These are phyloP conservation scores for Drosophila infuscata DNA, from an alignment of 2,888 invertebrate species.

Conservation along the genomic window DNA sequence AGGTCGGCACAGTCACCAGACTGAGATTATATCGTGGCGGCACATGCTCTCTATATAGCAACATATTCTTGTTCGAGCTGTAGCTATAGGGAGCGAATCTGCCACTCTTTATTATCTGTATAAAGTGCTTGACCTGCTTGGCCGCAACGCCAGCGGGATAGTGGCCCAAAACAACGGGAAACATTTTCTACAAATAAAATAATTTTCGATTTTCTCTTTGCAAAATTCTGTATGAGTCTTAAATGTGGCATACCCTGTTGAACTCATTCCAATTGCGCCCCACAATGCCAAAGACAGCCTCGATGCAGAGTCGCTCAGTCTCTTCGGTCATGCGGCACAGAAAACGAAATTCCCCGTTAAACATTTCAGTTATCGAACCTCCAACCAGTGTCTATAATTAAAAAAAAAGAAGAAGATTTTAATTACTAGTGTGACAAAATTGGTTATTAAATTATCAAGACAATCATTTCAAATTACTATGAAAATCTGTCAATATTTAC, in stretches of 20 bases:
- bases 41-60: slow-evolving; percentile 85
- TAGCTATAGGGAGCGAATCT: slow-evolving; percentile 86
- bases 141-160: slow-evolving; percentile 88
- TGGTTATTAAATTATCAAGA: background rate
- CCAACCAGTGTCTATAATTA: slow-evolving; percentile 81
- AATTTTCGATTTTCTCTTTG: background rate
- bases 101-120: slow-evolving; percentile 85
- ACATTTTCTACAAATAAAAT: slow-evolving; percentile 85
- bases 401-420: background rate
- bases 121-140: slow-evolving; percentile 87
- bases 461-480: background rate
- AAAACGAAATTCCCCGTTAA: slow-evolving; percentile 82
- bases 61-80: slow-evolving; percentile 85
- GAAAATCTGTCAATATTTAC: background rate
- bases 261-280: slow-evolving; percentile 83
- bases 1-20: slow-evolving; percentile 86
- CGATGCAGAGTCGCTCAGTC: slow-evolving; percentile 82
- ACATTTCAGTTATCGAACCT: slow-evolving; percentile 82
- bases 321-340: slow-evolving; percentile 83
- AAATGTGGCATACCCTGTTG: slow-evolving; percentile 72
- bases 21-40: slow-evolving; percentile 86
- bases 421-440: background rate
- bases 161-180: slow-evolving; percentile 88
- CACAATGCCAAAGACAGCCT: slow-evolving; percentile 83
- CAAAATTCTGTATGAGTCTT: background rate